A percentile compares a stretch with the other conserved stretches of the same genome.
Evolutionary conservation across 1,140 invertebrate species (phyloP).

Genomic region (Anastatus disparis): DNA sequence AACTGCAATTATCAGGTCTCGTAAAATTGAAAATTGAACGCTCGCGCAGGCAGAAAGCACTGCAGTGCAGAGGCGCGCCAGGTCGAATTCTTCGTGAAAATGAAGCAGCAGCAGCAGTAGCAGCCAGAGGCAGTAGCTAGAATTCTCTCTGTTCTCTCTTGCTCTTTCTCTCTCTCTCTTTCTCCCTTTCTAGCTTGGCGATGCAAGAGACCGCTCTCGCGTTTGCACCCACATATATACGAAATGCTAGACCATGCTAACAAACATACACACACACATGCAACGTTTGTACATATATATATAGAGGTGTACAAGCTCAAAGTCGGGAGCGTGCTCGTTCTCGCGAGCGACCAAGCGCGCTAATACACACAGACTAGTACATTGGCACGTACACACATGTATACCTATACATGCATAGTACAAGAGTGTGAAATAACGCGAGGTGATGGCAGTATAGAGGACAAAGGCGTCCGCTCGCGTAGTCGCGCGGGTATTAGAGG

Average conservation of each 20-base stretch:
- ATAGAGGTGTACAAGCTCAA: too few species aligned
- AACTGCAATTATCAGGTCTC: conserved; percentile 9
- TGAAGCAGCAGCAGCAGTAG: conserved; percentile 23
- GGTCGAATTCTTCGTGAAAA: conserved; percentile 14
- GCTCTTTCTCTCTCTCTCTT: too few species aligned
- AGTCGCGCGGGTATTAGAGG: conserved; percentile 51
- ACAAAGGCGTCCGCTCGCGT: conserved; percentile 58
- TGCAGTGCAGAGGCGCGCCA: conserved; percentile 6
- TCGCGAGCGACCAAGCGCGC: background rate
- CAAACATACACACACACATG: too few species aligned
- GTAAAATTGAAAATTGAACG: conserved; percentile 36
- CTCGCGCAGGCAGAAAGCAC: too few species aligned
- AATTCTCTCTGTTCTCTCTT: too few species aligned
- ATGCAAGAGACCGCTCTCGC: background rate
- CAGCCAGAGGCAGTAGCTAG: too few species aligned
- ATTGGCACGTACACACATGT: too few species aligned
- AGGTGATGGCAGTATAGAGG: conserved; percentile 52
- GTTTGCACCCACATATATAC: conserved; percentile 15
- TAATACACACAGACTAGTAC: conserved; percentile 17
- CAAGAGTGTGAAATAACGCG: conserved; percentile 62
- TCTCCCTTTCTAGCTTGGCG: too few species aligned
- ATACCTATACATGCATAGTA: too few species aligned
- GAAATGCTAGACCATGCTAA: too few species aligned
- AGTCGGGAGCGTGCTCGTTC: too few species aligned
- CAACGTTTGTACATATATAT: too few species aligned